A percentile compares a stretch with the other conserved stretches of the same genome.
phyloP scores from a whole-genome alignment of 2,888 invertebrate genomes.

The Athrips mouffetella region DNA sequence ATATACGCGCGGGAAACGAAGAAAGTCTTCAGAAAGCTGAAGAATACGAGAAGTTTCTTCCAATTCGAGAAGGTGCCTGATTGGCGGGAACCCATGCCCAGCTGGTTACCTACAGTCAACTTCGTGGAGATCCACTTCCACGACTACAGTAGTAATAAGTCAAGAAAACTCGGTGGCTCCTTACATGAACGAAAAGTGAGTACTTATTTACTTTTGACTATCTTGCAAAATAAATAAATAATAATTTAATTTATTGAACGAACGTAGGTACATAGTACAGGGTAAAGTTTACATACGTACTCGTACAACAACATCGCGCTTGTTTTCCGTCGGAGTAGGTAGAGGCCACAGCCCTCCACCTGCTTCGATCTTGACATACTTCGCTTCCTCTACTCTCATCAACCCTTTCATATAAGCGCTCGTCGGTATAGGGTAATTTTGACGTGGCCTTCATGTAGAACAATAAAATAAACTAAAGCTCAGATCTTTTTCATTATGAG shows the following conservation, averaged over 20 bases:
- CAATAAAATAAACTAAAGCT: background rate
- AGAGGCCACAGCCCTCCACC: too few species aligned
- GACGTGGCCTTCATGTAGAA: too few species aligned
- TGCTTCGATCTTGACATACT: too few species aligned
- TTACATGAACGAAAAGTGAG: conserved; percentile 62
- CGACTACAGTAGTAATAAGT: conserved; percentile 42
- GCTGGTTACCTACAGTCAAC: conserved; percentile 65
- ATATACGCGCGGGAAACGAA: conserved; percentile 53
- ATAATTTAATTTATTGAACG: too few species aligned
- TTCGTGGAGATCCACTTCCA: conserved; percentile 64
- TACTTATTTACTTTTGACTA: conserved; percentile 20
- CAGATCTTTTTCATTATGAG: background rate
- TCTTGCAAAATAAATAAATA: background rate
- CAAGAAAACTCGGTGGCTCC: conserved; percentile 38
- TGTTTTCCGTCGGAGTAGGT: too few species aligned
- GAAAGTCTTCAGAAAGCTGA: conserved; percentile 58
- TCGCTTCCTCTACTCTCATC: too few species aligned
- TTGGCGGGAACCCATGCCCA: conserved; percentile 55
- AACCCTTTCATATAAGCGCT: too few species aligned
- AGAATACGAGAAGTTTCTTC: conserved; percentile 56
- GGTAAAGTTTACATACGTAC: too few species aligned
- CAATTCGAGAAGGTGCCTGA: conserved; percentile 36
- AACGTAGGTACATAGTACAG: too few species aligned
- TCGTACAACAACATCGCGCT: too few species aligned
- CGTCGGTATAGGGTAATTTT: too few species aligned